These are phyloP conservation scores for Tetragnatha versicolor DNA, from an alignment of 1,140 invertebrate genomes.

Conservation along the genomic window DNA sequence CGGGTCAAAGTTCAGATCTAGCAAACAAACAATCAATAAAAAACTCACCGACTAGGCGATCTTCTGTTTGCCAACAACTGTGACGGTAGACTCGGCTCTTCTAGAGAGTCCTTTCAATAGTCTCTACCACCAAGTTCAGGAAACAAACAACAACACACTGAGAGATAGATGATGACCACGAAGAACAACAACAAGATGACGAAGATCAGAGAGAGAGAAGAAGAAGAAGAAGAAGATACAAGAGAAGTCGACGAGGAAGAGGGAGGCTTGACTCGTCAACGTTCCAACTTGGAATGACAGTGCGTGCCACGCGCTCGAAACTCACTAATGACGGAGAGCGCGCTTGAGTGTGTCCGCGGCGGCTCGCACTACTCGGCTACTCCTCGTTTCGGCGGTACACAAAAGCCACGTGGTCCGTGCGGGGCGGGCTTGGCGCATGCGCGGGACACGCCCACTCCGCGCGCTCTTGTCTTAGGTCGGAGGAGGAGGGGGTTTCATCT, in stretches of 20 bases:
- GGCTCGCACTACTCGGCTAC: slow-evolving; percentile 20
- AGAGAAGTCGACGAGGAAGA: neutral
- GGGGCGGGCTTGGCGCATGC: neutral
- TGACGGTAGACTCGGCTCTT: neutral
- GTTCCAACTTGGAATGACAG: slow-evolving; percentile 34
- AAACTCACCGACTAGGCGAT: slow-evolving; percentile 38
- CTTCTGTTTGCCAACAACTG: neutral
- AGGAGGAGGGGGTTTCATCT: no score
- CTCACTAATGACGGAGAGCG: slow-evolving; percentile 32
- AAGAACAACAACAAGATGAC: slow-evolving; percentile 25
- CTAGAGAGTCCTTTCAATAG: slow-evolving; percentile 1
- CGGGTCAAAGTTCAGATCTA: no score
- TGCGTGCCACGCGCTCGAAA: slow-evolving; percentile 18
- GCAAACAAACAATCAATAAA: no score
- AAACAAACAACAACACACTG: slow-evolving; percentile 19
- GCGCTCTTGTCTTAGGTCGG: no score
- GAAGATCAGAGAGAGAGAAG: slow-evolving; percentile 16
- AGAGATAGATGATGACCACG: slow-evolving; percentile 17
- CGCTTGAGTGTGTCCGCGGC: slow-evolving; percentile 27
- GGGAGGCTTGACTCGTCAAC: slow-evolving; percentile 30
- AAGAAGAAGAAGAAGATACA: slow-evolving; percentile 24
- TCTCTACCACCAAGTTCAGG: neutral
- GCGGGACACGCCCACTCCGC: slow-evolving; percentile 4
- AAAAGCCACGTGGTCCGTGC: slow-evolving; percentile 50
- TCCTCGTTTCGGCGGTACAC: slow-evolving; percentile 30